These are phyloP conservation scores for Epizoanthus ramosus DNA, from an alignment of 92 coral and sea anemone species.

Conservation along the genomic window DNA sequence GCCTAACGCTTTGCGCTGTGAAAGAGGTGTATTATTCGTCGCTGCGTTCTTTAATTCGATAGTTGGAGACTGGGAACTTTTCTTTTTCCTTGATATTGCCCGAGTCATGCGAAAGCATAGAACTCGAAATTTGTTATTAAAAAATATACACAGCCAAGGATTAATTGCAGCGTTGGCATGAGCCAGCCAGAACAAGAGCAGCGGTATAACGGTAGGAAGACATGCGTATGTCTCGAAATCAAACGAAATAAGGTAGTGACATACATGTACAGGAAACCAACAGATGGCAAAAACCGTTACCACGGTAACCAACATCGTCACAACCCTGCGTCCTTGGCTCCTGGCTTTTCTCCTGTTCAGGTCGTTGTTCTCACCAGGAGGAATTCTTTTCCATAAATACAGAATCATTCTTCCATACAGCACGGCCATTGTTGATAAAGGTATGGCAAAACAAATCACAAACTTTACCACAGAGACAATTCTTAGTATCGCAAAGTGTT, in stretches of 20 bases:
- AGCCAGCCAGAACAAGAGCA: conserved; percentile 21
- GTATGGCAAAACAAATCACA: conserved; percentile 3
- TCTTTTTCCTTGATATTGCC: neutral
- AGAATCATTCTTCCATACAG: conserved; percentile 31
- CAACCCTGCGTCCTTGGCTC: conserved; percentile 14
- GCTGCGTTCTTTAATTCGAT: conserved; percentile 9
- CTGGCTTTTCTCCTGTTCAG: conserved; percentile 21
- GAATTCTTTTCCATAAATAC: conserved; percentile 31
- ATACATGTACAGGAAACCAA: conserved; percentile 38
- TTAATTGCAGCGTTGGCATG: conserved; percentile 41
- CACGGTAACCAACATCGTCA: conserved; percentile 38
- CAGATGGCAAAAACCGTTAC: conserved; percentile 33
- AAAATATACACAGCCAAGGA: conserved; percentile 35
- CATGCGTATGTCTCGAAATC: conserved; percentile 32
- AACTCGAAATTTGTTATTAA: conserved; percentile 25
- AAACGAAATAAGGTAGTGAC: conserved; percentile 37
- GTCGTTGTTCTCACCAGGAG: conserved; percentile 39
- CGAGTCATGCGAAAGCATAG: neutral
- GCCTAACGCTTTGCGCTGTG: conserved; percentile 11
- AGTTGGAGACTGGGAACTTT: neutral
- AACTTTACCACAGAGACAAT: conserved; percentile 3
- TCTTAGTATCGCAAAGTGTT: neutral
- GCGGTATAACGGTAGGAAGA: conserved; percentile 26
- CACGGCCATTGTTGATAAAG: conserved; percentile 12
- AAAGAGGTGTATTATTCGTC: conserved; percentile 25